Evolutionary conservation across 2,113 vertebrate species (phyloP).

Genomic region (Megaceryle torquata): DNA sequence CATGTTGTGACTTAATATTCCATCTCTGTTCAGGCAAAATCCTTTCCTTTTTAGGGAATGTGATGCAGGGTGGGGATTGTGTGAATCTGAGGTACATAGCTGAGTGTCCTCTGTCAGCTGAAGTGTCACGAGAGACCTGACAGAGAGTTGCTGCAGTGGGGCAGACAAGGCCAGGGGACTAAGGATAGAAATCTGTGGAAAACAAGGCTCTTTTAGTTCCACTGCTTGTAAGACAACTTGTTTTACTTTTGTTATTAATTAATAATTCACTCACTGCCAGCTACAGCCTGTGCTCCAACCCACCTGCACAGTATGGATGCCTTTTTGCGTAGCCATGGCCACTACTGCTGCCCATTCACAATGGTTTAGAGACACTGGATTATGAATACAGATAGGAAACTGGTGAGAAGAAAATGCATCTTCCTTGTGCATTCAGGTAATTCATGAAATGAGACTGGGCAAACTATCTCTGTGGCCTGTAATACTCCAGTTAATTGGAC

Average conservation of each 20-base stretch:
- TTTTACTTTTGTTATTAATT: background rate
- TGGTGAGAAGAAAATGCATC: conserved; percentile 3
- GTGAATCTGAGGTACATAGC: background rate
- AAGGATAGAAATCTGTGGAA: background rate
- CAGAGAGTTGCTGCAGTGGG: background rate
- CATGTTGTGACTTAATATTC: background rate
- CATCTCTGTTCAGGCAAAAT: background rate
- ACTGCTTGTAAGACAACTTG: background rate
- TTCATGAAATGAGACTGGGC: conserved; percentile 7
- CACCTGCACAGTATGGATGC: background rate
- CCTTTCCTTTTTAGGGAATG: background rate
- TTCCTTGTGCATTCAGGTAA: background rate
- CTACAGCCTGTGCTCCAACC: background rate
- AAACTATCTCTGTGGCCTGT: conserved; percentile 29
- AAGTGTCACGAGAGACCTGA: background rate
- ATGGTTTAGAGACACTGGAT: background rate
- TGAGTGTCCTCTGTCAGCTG: background rate
- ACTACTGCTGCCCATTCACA: background rate
- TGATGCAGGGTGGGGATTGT: background rate
- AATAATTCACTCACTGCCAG: background rate
- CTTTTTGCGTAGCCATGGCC: background rate
- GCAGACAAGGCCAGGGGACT: background rate
- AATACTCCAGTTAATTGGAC: conserved; percentile 64
- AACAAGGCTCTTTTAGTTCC: background rate
- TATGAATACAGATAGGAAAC: background rate